Conservation (phyloP, 2,113 vertebrate species). For the Centropus bengalensis region DNA sequence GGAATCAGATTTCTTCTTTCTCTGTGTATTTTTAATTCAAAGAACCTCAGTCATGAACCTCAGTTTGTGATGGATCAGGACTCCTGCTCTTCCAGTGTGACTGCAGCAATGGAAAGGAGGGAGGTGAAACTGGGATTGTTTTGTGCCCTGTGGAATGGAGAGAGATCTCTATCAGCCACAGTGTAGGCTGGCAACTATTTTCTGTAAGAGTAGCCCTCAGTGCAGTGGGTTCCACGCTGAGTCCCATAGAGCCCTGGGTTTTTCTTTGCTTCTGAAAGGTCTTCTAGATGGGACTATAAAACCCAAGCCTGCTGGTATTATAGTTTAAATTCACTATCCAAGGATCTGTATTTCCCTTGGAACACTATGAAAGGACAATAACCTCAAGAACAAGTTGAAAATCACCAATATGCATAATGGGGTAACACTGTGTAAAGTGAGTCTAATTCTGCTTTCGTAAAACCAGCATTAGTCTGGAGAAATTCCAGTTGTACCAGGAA, state of each 20-base stretch:
- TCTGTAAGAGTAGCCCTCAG: neutral
- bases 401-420: neutral
- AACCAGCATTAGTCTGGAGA: neutral
- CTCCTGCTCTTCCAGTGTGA: neutral
- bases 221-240: neutral
- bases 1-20: constrained; percentile 17
- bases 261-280: neutral
- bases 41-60: neutral
- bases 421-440: neutral
- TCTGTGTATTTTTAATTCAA: constrained; percentile 19
- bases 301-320: neutral
- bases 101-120: neutral
- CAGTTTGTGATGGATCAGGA: neutral
- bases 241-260: neutral
- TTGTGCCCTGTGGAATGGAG: neutral
- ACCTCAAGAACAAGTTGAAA: neutral
- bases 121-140: neutral
- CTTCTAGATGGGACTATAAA: neutral
- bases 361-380: neutral
- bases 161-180: neutral
- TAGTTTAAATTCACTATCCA: neutral
- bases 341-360: neutral
- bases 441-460: neutral
- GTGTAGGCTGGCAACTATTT: neutral
- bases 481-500: neutral